Conservation (phyloP, 2,113 vertebrate genomes). For the Scomber scombrus region DNA sequence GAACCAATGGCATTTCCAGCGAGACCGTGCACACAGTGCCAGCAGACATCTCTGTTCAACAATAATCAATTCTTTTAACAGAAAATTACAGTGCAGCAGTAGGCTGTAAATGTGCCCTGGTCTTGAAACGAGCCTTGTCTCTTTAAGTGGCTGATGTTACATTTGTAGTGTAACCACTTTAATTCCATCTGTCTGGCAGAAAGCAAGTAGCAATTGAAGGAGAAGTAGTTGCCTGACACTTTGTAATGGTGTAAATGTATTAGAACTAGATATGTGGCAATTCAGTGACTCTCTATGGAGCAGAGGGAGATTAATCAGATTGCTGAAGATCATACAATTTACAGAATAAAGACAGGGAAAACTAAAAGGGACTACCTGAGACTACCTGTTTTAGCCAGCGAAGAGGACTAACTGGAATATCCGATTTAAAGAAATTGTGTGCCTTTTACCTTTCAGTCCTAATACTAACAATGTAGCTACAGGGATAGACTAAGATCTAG, state of each 20-base stretch:
- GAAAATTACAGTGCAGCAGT: constrained; percentile 58
- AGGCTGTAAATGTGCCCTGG: constrained; percentile 63
- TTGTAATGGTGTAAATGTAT: constrained; percentile 64
- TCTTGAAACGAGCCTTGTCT: constrained; percentile 66
- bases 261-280: constrained; percentile 49
- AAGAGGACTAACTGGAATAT: constrained; percentile 31
- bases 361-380: constrained; percentile 14
- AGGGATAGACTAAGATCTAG: constrained; percentile 38
- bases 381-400: constrained; percentile 35
- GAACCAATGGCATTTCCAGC: constrained; percentile 82
- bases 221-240: constrained; percentile 64
- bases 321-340: constrained; percentile 45
- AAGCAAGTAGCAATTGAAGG: constrained; percentile 57
- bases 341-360: constrained; percentile 38
- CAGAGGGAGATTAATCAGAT: constrained; percentile 40
- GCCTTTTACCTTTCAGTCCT: constrained; percentile 40
- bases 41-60: constrained; percentile 69
- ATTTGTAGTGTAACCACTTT: constrained; percentile 71
- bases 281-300: constrained; percentile 52
- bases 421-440: constrained; percentile 23
- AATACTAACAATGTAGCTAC: constrained; percentile 51
- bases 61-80: constrained; percentile 73
- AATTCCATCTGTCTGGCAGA: constrained; percentile 66
- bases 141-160: constrained; percentile 69
- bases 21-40: constrained; percentile 41